Evolutionary conservation across 2,797 vertebrate genomes (phyloP).

Genomic region (Ctenosaura bakeri): DNA sequence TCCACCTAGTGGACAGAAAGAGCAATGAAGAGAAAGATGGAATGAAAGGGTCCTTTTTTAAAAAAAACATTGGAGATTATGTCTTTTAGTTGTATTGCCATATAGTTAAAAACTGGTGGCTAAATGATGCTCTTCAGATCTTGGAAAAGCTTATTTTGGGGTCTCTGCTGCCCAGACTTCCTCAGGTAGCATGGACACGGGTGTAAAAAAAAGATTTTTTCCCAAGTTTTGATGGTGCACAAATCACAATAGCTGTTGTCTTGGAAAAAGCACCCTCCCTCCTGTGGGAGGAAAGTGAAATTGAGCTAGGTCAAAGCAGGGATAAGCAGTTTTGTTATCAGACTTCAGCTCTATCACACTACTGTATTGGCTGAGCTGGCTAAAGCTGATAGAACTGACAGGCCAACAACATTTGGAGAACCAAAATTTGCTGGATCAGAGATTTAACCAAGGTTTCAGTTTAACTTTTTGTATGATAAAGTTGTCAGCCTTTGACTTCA

Average conservation of each 20-base stretch:
- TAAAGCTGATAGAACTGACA: background rate
- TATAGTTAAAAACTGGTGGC: background rate
- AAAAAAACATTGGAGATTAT: background rate
- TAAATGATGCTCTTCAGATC: background rate
- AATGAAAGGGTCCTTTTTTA: background rate
- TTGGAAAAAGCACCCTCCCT: background rate
- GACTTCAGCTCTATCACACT: background rate
- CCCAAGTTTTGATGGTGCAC: too few species aligned
- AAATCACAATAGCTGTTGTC: background rate
- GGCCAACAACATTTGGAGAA: background rate
- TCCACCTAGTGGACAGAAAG: constrained; percentile 68
- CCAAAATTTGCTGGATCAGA: too few species aligned
- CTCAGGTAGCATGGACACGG: too few species aligned
- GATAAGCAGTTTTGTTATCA: background rate
- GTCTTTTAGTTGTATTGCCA: background rate
- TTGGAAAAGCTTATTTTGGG: too few species aligned
- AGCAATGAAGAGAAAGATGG: constrained; percentile 20
- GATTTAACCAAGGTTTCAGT: too few species aligned
- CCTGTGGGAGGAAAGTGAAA: background rate
- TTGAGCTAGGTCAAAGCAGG: too few species aligned
- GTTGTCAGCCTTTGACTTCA: too few species aligned
- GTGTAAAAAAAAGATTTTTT: too few species aligned
- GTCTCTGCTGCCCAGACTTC: too few species aligned
- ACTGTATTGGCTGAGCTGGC: background rate
- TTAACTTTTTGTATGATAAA: too few species aligned